Percentiles rank a stretch among this genome's conserved stretches.
These are phyloP conservation scores for Scaptomyza hsui DNA, from an alignment of 1,140 invertebrate genomes.

Conservation along the genomic window DNA sequence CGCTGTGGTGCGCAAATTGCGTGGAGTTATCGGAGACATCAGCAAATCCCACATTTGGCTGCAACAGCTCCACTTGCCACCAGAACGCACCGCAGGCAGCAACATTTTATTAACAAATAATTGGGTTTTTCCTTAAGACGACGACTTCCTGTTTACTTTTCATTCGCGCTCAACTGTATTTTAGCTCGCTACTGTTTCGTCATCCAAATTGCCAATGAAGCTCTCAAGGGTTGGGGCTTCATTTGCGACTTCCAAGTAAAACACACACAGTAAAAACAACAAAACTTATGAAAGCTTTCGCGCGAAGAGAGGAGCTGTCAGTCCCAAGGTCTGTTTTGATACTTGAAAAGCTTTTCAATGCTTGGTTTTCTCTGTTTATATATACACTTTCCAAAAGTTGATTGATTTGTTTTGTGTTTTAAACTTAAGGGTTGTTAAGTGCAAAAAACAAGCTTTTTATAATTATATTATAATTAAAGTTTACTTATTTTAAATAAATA, in stretches of 20 bases:
- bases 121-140: constrained; percentile 3
- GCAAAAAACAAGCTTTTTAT: too few species aligned
- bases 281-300: constrained; percentile 58
- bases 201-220: constrained; percentile 60
- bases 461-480: too few species aligned
- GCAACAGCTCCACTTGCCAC: constrained; percentile 55
- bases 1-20: constrained; percentile 74
- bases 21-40: constrained; percentile 74
- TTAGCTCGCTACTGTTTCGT: constrained; percentile 61
- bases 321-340: constrained; percentile 66
- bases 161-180: constrained; percentile 30
- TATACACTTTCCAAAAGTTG: neutral
- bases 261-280: too few species aligned
- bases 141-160: constrained; percentile 28
- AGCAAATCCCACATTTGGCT: constrained; percentile 61
- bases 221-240: constrained; percentile 33
- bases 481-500: too few species aligned
- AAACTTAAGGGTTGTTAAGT: too few species aligned
- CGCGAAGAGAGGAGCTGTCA: neutral
- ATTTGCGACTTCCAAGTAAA: constrained; percentile 43
- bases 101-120: constrained; percentile 30
- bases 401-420: neutral
- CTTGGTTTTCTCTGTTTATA: neutral
- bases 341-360: constrained; percentile 27
- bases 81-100: constrained; percentile 45